Base-by-base conservation (phyloP, 2,888 invertebrate species). In the Pseudococcus longispinus region DNA sequence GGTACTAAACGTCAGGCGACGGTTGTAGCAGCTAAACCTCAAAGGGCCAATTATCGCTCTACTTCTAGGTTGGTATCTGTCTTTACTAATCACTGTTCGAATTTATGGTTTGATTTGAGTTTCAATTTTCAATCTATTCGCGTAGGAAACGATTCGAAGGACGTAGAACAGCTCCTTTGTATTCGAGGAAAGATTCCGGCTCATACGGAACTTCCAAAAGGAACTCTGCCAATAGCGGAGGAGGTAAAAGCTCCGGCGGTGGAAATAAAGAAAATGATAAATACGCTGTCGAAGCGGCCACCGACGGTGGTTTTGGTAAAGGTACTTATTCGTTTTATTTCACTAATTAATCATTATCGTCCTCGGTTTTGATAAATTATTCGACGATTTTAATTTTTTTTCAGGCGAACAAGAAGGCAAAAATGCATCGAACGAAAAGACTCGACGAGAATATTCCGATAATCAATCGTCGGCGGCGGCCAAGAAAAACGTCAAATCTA, bases 241-340 rank as follows among this genome's bases (percentile, higher is more conserved):
- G 37, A 42, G 77, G 77, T 23, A 60, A 60, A 60, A 60, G 23
- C 23, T 80, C 77, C 37, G 13, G 77, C 11, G 77, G 70, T 32
- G 65, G 74, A 44, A 80, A 77, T 44, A 86, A 86, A 32, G 86
- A 86, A 37, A 86, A 86, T n/a, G 86, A 86, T 29, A 86, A 77
- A 46, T 74, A 46, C n/a, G 32, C 46, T n/a, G 51, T 13, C n/a
- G 86, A 37, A 74, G 44, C 29, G 2, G 11, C n/a, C n/a, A 3
- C 32, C 1, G 84, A 84, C 2, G 26, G 42, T 42, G 42, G 42
- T 80, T 80, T 42, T n/a, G 77, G 37, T 2, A 80, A 80, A 80
- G 20, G 77, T 80, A 80, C 32, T n/a, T 18, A 70, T 70, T 32
- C 70, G 11, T 74, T 74, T 37, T 37, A 32, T 32, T 32, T 5